Base-by-base conservation (phyloP, 2,113 vertebrate species). In the Asarcornis scutulata region DNA sequence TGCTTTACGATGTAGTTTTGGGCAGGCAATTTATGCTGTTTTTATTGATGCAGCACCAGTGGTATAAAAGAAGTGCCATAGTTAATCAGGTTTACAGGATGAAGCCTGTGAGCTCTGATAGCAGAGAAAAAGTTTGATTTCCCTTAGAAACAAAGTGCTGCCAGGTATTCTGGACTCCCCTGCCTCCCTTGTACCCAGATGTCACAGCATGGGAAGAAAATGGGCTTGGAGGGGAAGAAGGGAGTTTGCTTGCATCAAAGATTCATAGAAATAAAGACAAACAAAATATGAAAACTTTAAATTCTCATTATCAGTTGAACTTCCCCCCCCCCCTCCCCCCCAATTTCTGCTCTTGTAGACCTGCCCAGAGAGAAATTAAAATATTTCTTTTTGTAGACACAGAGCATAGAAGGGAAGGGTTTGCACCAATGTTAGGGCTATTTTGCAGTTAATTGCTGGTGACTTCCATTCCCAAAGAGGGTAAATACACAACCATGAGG, bases 381-480 rank as follows among this genome's bases (percentile, higher is more conserved):
- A 29, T 13, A 18, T 20, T 56, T 7, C 4, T 69, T 76, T 42
- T 88, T 36, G 27, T 55, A 64, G 55, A 64, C 38, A n/a, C 11
- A 53, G 22, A 60, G 12, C 7, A 46, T 31, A 21, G 17, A 79
- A 21, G 27, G 55, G 52, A 74, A 75, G 14, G 56, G 31, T 13
- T 26, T 26, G 25, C 67, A 34, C 21, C 29, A 34, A 18, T 0
- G 0, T 13, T 63, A 48, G 11, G 25, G 20, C 32, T 59, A 3
- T 13, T 42, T 7, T 56, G 58, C 32, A 52, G 66, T 12, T 25
- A 53, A n/a, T 17, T 23, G 59, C 42, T 4, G n/a, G 31, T 67
- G 17, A 26, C 32, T 71, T 83, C 73, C 21, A 50, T n/a, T 32
- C 16, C 36, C 23, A 3, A 6, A 27, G 34, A 55, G 12, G 18